Base-by-base conservation (phyloP, 2,797 vertebrate species). In the Pantherophis vulpinus region DNA sequence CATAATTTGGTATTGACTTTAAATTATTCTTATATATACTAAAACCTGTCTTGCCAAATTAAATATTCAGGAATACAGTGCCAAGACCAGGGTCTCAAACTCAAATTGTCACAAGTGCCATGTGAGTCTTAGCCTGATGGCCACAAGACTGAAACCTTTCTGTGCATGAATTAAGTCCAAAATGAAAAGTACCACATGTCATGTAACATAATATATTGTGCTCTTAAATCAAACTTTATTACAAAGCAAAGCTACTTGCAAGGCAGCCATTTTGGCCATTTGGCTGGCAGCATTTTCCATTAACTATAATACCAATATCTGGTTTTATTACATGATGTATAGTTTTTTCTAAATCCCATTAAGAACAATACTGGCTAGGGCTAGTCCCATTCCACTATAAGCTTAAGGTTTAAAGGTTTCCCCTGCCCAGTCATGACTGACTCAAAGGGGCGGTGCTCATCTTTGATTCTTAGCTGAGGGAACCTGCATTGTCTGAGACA, bases 21-120 rank as follows among this genome's bases (percentile, higher is more conserved):
- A 66, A 93, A 89, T 20, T 27, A 90, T 92, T 94, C 89, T 42
- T 79, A 92, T 79, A 23, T 11, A 29, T 13, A 27, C 3, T 2
- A 96, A 83, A 95, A 91, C 91, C 94, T 94, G 29, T 94, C 79
- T 90, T 95, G 94, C 94, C 93, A 93, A 96, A 94, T 93, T 66
- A 23, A n/a, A 91, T 89, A 93, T 1, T 13, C 54, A 91, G 79
- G 37, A 83, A 83, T 83, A 83, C 79, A 47, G 13, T 83, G 79
- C 23, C 20, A 83, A 83, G 42, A 13, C 42, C 83, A 88, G 89
- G 58, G 56, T 90, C 55, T 60, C 54, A 27, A 32, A 86, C 88
- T 88, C 61, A 10, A 90, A 89, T 83, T 47, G 79, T 83, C 79
- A 83, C 42, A 47, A 83, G 79, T 83, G 79, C 79, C 79, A 83